These are phyloP conservation scores for Macrophya alboannulata DNA, from an alignment of 2,888 invertebrate genomes.

Conservation along the genomic window DNA sequence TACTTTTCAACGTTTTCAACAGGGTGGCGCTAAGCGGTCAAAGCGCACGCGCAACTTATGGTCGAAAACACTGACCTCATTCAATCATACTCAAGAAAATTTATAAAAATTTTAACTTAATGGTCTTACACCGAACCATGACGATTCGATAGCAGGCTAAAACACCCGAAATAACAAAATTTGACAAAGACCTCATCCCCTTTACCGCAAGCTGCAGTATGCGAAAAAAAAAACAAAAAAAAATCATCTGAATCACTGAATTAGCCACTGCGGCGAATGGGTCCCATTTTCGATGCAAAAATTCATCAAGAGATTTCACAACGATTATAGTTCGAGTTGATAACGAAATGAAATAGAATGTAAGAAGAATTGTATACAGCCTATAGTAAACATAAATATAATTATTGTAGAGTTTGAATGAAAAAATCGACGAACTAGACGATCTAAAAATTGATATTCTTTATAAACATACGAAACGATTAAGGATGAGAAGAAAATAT, in stretches of 20 bases:
- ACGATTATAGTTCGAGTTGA: background rate
- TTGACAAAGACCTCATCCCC: background rate
- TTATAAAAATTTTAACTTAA: slow-evolving; percentile 26
- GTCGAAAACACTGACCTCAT: slow-evolving; percentile 79
- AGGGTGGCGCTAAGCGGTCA: slow-evolving; percentile 73
- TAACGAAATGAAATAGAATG: background rate
- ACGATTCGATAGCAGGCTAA: background rate
- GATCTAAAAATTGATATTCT: background rate
- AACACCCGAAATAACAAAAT: background rate
- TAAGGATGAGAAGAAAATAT: background rate
- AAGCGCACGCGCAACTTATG: slow-evolving; percentile 76
- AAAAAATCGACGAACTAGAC: background rate
- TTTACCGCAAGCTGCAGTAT: background rate
- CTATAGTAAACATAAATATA: background rate
- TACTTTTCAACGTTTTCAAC: slow-evolving; percentile 75
- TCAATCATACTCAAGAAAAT: slow-evolving; percentile 73
- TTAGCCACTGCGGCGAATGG: slow-evolving; percentile 10
- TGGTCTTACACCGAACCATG: background rate
- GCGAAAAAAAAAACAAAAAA: background rate
- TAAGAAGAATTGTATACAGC: background rate
- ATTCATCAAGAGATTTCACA: background rate
- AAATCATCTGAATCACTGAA: background rate
- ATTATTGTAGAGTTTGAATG: background rate
- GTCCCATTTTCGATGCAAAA: background rate
- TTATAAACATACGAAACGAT: background rate